Conservation (phyloP, 2,113 vertebrate species). For the Formicarius rufipectus region DNA sequence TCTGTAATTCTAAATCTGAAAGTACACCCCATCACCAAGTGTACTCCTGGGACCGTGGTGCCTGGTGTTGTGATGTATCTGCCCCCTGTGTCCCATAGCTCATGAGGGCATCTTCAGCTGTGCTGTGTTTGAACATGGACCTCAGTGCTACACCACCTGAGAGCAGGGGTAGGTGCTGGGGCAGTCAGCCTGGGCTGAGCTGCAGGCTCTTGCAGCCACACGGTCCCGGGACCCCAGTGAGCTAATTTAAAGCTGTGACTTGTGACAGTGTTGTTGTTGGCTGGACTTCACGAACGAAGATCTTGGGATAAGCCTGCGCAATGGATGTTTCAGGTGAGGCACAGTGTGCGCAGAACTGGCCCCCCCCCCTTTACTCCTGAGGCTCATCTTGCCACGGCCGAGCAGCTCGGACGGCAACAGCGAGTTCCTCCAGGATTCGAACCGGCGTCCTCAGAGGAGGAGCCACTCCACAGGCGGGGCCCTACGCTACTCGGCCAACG, state of each 20-base stretch:
- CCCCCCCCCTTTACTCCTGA: too few species aligned
- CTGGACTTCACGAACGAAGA: too few species aligned
- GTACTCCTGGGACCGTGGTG: not conserved
- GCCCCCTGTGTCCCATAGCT: not conserved
- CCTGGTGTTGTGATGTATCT: not conserved
- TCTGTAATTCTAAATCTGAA: not conserved
- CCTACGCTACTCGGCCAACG: too few species aligned
- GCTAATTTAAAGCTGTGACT: not conserved
- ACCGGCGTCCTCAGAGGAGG: too few species aligned
- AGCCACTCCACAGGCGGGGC: too few species aligned
- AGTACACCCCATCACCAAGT: accelerated
- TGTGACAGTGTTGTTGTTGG: not conserved
- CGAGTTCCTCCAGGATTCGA: too few species aligned
- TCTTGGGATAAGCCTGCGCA: too few species aligned
- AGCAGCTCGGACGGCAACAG: too few species aligned
- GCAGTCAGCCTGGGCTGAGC: not conserved
- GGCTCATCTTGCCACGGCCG: too few species aligned
- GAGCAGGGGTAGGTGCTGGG: not conserved
- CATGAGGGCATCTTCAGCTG: not conserved
- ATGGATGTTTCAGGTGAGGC: too few species aligned
- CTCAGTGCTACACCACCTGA: not conserved
- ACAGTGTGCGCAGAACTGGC: too few species aligned
- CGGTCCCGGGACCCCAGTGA: accelerated
- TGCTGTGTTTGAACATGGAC: not conserved
- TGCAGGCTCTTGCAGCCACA: not conserved